These are phyloP conservation scores for Seriola rivoliana DNA, from an alignment of 2,113 vertebrate species.

Conservation along the genomic window DNA sequence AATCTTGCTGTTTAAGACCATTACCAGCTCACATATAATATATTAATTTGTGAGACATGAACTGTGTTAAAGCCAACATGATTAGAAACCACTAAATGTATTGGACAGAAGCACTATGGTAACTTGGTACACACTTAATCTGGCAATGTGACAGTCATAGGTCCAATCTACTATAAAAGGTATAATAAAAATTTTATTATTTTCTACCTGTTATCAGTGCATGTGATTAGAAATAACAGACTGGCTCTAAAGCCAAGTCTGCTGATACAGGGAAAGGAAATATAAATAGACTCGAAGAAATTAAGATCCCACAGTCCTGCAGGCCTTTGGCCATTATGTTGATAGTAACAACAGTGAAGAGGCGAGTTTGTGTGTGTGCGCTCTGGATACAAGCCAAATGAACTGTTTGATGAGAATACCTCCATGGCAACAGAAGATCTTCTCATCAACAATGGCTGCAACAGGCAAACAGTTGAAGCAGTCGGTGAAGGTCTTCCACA, in stretches of 20 bases:
- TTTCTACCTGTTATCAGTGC: not conserved
- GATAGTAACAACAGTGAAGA: slow-evolving; percentile 59
- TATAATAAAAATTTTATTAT: not conserved
- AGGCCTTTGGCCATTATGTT: slow-evolving; percentile 51
- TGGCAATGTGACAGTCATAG: not conserved
- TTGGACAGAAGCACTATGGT: not conserved
- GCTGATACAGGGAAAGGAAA: not conserved
- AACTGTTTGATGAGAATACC: slow-evolving; percentile 83
- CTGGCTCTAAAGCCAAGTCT: not conserved
- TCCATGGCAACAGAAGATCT: slow-evolving; percentile 99
- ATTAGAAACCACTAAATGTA: no score
- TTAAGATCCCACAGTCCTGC: slow-evolving; percentile 21
- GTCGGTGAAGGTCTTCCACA: slow-evolving; percentile 98
- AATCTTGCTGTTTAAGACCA: not conserved
- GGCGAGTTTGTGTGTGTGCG: not conserved
- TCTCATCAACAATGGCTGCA: slow-evolving; percentile 96
- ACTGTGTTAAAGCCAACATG: no score
- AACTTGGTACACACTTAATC: not conserved
- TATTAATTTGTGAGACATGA: not conserved
- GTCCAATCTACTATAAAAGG: not conserved
- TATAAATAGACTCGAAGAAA: slow-evolving; percentile 33
- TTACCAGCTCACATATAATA: not conserved
- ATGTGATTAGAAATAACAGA: not conserved
- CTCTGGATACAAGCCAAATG: slow-evolving; percentile 41
- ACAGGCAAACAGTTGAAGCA: slow-evolving; percentile 99